Conservation (phyloP, 1,140 invertebrate genomes). For the Dermatophagoides farinae region DNA sequence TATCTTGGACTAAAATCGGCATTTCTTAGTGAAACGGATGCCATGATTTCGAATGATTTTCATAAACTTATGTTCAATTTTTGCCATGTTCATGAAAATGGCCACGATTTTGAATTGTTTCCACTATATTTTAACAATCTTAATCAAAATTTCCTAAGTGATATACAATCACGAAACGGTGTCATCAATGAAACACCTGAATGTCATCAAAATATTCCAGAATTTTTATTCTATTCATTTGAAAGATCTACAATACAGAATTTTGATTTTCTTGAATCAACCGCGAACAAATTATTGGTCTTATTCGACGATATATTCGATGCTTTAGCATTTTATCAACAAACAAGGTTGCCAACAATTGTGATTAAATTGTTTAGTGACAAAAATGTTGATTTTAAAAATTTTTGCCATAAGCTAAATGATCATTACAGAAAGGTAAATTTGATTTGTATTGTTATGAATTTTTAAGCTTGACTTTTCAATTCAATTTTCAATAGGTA, state of each 20-base stretch:
- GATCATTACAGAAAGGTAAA: background rate
- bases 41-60: background rate
- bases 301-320: conserved; percentile 4
- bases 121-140: background rate
- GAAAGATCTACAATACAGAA: background rate
- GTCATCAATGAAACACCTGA: background rate
- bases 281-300: background rate
- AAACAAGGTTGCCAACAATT: conserved; percentile 3
- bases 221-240: conserved; percentile 1
- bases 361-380: background rate
- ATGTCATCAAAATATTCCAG: background rate
- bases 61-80: background rate
- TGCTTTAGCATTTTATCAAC: conserved; percentile 8
- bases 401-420: background rate
- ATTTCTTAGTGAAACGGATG: background rate
- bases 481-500: background rate
- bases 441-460: background rate
- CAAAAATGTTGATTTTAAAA: background rate
- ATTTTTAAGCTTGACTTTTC: too few relatives aligned
- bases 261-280: background rate
- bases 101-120: background rate
- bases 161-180: background rate
- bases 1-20: background rate
- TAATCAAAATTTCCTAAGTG: background rate
- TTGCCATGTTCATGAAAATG: background rate